Percentiles rank a stretch among this genome's conserved stretches.
These are phyloP conservation scores for Hypsibius dujardini DNA, from an alignment of 1,140 invertebrate species.

Conservation along the genomic window DNA sequence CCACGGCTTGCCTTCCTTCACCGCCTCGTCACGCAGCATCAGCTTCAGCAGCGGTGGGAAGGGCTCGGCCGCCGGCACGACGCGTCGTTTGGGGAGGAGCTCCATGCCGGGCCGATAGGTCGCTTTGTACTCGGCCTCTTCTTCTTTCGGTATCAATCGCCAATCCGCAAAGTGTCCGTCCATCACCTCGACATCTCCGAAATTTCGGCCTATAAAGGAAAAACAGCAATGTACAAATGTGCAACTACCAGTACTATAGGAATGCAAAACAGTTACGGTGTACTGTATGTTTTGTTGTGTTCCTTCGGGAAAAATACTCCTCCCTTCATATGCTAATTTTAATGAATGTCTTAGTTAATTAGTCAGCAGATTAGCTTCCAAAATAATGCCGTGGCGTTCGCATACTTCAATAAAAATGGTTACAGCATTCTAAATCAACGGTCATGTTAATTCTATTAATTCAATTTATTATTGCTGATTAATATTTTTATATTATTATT, in stretches of 20 bases:
- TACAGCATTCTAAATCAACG: no score
- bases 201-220: not conserved
- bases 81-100: slow-evolving; percentile 13
- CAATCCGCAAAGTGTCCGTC: slow-evolving; percentile 57
- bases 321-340: no score
- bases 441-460: not conserved
- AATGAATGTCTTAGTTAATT: no score
- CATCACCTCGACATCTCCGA: slow-evolving; percentile 40
- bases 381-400: no score
- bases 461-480: not conserved
- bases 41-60: slow-evolving; percentile 51
- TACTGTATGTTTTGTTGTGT: no score
- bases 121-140: slow-evolving; percentile 43
- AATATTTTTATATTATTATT: not conserved
- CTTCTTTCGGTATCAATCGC: slow-evolving; percentile 50
- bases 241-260: no score
- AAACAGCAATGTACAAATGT: not conserved
- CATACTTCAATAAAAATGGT: no score
- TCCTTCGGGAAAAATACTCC: no score
- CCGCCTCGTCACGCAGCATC: slow-evolving; percentile 22
- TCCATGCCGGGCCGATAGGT: slow-evolving; percentile 29
- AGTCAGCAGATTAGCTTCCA: no score
- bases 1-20: slow-evolving; percentile 12
- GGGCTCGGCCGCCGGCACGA: slow-evolving; percentile 43
- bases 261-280: not conserved